Evolutionary conservation across 2,113 vertebrate genomes (phyloP).

Genomic region (Pardalotus punctatus): DNA sequence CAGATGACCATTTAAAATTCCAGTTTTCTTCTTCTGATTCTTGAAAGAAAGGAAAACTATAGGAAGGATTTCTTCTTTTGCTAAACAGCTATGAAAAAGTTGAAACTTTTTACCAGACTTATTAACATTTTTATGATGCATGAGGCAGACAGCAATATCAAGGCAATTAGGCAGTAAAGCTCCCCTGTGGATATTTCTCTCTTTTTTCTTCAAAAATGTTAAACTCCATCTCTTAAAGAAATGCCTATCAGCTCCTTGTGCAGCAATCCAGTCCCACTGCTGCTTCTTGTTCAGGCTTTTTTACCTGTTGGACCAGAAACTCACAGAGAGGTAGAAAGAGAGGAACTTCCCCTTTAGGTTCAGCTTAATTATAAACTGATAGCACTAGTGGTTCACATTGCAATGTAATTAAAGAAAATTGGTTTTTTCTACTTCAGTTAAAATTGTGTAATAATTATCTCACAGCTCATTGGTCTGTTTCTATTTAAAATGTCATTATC

Average conservation of each 20-base stretch:
- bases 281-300: background rate
- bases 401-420: background rate
- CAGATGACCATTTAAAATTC: background rate
- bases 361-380: background rate
- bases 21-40: background rate
- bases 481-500: background rate
- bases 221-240: background rate
- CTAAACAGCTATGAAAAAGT: background rate
- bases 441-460: background rate
- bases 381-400: background rate
- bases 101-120: background rate
- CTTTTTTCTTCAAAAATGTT: background rate
- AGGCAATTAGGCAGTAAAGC: background rate
- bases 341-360: background rate
- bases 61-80: background rate
- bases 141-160: background rate
- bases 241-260: background rate
- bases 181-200: background rate
- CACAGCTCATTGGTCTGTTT: background rate
- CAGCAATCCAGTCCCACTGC: background rate
- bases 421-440: background rate
- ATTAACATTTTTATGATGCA: background rate
- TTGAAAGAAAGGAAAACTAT: background rate
- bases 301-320: background rate
- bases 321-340: background rate